These are phyloP conservation scores for Xiphias gladius DNA, from an alignment of 2,113 vertebrate genomes.

Conservation along the genomic window DNA sequence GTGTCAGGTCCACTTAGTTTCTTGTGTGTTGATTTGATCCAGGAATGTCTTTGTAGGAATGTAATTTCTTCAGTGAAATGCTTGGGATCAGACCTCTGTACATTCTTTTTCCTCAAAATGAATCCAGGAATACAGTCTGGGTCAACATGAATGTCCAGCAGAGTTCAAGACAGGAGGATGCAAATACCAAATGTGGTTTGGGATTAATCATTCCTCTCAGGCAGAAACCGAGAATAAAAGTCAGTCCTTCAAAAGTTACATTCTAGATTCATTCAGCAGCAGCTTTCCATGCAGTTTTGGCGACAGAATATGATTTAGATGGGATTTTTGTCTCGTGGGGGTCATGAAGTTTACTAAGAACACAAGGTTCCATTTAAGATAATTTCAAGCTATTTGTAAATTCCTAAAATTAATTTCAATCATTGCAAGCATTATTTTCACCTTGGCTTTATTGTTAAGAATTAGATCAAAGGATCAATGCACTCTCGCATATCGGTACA, in stretches of 20 bases:
- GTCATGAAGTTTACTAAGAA: constrained; percentile 16
- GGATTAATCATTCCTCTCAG: constrained; percentile 47
- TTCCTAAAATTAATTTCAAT: not conserved
- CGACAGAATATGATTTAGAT: not conserved
- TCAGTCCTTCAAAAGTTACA: constrained; percentile 14
- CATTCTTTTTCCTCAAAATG: constrained; percentile 29
- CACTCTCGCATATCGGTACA: not conserved
- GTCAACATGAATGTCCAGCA: constrained; percentile 32
- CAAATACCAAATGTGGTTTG: constrained; percentile 30
- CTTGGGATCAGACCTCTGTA: constrained; percentile 40
- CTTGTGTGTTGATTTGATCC: constrained; percentile 37
- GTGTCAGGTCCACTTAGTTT: constrained; percentile 42
- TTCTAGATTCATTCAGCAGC: not conserved
- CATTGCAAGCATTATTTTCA: not conserved
- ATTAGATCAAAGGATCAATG: not conserved
- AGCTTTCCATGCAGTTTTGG: not conserved
- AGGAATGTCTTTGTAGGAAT: constrained; percentile 34
- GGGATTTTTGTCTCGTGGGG: not conserved
- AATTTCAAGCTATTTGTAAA: not conserved
- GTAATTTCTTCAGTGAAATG: constrained; percentile 31
- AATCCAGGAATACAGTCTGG: constrained; percentile 39
- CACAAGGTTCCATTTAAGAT: not conserved
- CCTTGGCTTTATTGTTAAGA: not conserved
- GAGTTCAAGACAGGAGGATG: not conserved
- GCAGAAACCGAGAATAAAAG: constrained; percentile 5